These are phyloP conservation scores for Drosophila melanosoma DNA, from an alignment of 2,888 invertebrate genomes.

Conservation along the genomic window DNA sequence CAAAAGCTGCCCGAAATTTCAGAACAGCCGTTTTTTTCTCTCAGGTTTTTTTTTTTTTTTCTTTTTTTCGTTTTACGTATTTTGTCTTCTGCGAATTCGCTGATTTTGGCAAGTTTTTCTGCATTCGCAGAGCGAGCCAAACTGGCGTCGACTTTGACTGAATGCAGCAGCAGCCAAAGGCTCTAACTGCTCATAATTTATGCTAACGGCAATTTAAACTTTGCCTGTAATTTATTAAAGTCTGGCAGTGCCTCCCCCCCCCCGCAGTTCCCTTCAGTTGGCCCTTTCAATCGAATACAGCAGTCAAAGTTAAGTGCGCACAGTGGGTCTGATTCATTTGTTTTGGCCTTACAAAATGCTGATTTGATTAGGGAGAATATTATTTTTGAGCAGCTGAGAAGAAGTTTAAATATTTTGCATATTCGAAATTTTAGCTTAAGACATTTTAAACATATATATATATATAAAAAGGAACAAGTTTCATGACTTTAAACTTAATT, in stretches of 20 bases:
- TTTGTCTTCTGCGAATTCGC: not conserved
- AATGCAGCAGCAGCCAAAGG: constrained; percentile 65
- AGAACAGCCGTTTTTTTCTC: constrained; percentile 8
- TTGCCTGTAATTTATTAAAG: constrained; percentile 78
- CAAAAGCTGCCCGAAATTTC: constrained; percentile 39
- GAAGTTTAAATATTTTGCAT: not conserved
- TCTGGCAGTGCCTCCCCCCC: constrained; percentile 27
- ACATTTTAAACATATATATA: not conserved
- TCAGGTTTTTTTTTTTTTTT: not conserved
- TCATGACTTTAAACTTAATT: not conserved
- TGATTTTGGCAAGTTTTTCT: constrained; percentile 25
- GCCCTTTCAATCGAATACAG: constrained; percentile 42
- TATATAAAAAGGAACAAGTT: not conserved
- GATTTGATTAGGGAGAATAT: not conserved
- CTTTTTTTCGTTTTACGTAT: not conserved
- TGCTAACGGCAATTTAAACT: constrained; percentile 82
- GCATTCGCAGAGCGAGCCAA: constrained; percentile 41
- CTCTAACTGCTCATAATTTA: constrained; percentile 79
- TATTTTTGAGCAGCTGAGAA: not conserved
- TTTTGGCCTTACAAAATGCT: not conserved
- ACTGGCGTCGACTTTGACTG: constrained; percentile 61
- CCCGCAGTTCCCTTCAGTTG: constrained; percentile 17
- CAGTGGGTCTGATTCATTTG: constrained; percentile 32
- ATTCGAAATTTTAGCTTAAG: not conserved
- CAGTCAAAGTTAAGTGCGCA: constrained; percentile 17